Base-by-base conservation (phyloP, 2,888 invertebrate species). In the Ceramica pisi region DNA sequence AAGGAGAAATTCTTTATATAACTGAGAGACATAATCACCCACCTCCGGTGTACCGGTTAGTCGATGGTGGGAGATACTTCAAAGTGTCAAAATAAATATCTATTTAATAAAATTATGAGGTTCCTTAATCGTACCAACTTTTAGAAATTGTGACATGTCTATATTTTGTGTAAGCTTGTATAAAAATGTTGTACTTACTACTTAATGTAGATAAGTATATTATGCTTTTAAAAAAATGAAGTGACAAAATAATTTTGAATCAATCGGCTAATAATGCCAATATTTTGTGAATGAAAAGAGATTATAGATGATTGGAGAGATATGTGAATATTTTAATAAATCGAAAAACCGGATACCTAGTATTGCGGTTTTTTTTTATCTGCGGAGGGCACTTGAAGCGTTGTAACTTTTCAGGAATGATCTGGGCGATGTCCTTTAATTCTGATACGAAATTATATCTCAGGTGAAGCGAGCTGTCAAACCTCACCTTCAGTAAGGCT, bases 21-120 rank as follows among this genome's bases (percentile, higher is more conserved):
- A 21, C 8, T 0, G 69, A n/a, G 12, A 46, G 21, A 14, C 73
- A 78, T 38, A 78, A 73, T 26, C 78, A 78, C 38, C 56, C 50
- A 0, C 67, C 67, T 0, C 71, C 76, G 0, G 21, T 41, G 0
- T 77, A 60, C 21, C 50, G 21, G 26, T 12, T 50, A 12, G 16
- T 62, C 6, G 21, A 23, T 6, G 61, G 23, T 3, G 73, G 72
- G 0, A 35, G 26, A 48, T 65, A 73, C 31, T 16, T 23, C 1
- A 65, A 72, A 53, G n/a, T 72, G 9, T 51, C 38, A 6, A 72
- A 59, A 21, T 72, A 72, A 9, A 35, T 21, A 0, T 6, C 12
- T 19, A 8, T 8, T n/a, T 19, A 46, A 19, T 35, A 46, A 35
- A 16, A 5, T 60, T 23, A 19, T 23, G 35, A 14, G 8, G 56